These are phyloP conservation scores for Protonemura montana DNA, from an alignment of 2,888 invertebrate genomes.

Conservation along the genomic window DNA sequence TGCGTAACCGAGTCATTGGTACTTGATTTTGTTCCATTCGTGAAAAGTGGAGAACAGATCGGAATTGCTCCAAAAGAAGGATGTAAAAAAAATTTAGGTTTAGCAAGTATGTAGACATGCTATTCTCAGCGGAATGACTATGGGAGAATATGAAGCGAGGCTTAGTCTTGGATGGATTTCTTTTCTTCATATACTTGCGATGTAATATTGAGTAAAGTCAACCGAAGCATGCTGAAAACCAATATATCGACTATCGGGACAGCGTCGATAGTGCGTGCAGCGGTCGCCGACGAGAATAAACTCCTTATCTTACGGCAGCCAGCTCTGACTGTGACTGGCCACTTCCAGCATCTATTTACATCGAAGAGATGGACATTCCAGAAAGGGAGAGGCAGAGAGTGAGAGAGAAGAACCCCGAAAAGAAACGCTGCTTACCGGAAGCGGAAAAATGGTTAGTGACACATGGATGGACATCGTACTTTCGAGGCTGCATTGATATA, in stretches of 20 bases:
- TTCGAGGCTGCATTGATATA: neutral
- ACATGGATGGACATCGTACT: neutral
- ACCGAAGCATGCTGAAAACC: conserved; percentile 30
- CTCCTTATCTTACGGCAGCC: conserved; percentile 30
- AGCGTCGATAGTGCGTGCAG: neutral
- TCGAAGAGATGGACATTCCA: conserved; percentile 30
- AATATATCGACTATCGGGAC: conserved; percentile 45
- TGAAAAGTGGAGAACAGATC: no score
- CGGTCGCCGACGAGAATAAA: neutral
- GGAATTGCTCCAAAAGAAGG: no score
- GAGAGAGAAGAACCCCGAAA: neutral
- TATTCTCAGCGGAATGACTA: neutral
- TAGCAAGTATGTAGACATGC: neutral
- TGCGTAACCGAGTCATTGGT: no score
- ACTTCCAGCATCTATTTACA: conserved; percentile 36
- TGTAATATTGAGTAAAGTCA: conserved; percentile 31
- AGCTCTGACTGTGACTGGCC: conserved; percentile 30
- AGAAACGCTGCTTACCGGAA: conserved; percentile 21
- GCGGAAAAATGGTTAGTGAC: conserved; percentile 33
- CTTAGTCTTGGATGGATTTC: conserved; percentile 15
- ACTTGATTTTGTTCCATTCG: no score
- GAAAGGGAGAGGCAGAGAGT: neutral
- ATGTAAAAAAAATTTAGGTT: neutral
- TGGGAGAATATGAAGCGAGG: neutral
- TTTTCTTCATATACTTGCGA: neutral